A percentile compares a stretch with the other conserved stretches of the same genome.
Evolutionary conservation across 2,113 vertebrate genomes (phyloP).

Genomic region (Delphinapterus leucas): DNA sequence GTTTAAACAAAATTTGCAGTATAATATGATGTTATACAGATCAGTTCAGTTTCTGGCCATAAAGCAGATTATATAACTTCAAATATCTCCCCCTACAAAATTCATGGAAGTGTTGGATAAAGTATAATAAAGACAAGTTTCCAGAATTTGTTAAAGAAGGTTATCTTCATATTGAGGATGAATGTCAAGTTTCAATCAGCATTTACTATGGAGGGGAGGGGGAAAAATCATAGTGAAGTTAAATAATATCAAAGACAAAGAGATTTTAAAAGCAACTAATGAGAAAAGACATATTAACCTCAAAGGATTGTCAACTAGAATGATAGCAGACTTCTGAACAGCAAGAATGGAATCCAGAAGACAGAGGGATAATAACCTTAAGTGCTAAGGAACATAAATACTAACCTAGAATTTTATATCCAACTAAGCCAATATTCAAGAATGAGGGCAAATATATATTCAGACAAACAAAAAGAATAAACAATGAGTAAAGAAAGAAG

Average conservation of each 20-base stretch:
- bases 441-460: not conserved
- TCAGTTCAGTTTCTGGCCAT: not conserved
- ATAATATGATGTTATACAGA: not conserved
- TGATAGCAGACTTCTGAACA: not conserved
- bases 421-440: not conserved
- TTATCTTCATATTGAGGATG: not conserved
- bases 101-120: not conserved
- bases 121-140: not conserved
- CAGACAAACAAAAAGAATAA: not conserved
- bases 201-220: not conserved
- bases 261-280: not conserved
- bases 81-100: not conserved
- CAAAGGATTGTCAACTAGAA: not conserved
- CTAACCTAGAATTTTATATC: not conserved
- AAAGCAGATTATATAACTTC: not conserved
- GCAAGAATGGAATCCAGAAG: not conserved
- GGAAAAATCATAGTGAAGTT: not conserved
- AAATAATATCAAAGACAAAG: not conserved
- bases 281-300: not conserved
- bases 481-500: not conserved
- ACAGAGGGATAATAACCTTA: not conserved
- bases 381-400: not conserved
- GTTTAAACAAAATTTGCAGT: not conserved
- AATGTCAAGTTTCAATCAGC: not conserved
- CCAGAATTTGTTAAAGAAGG: not conserved